phyloP scores from a whole-genome alignment of 2,113 vertebrate species.

The Saccopteryx leptura region DNA sequence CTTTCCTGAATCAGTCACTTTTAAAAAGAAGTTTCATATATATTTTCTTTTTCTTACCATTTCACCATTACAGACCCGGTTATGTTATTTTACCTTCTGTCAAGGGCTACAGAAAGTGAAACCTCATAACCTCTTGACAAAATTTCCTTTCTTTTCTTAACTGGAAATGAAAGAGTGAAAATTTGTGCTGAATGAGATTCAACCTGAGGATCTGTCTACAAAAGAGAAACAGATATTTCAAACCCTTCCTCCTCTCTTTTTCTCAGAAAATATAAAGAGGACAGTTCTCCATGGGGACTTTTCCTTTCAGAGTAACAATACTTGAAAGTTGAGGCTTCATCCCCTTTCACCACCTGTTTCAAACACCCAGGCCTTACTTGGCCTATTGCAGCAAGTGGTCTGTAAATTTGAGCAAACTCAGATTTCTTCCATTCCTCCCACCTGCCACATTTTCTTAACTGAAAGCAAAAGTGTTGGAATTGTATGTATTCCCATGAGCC shows the following conservation, averaged over 20 bases:
- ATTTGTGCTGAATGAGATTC: constrained; percentile 77
- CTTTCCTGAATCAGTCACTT: constrained; percentile 7
- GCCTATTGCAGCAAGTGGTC: constrained; percentile 62
- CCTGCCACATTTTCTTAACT: constrained; percentile 76
- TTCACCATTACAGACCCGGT: constrained; percentile 15
- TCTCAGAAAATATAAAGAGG: constrained; percentile 71
- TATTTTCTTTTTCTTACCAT: not conserved
- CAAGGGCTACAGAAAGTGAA: constrained; percentile 64
- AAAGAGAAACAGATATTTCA: constrained; percentile 76
- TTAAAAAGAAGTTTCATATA: not conserved
- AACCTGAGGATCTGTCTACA: constrained; percentile 76
- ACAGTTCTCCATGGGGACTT: constrained; percentile 82
- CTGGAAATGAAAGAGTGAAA: constrained; percentile 78
- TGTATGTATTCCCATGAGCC: constrained; percentile 66
- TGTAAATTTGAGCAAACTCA: constrained; percentile 64
- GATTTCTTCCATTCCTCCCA: constrained; percentile 72
- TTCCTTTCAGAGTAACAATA: constrained; percentile 69
- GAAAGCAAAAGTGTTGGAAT: constrained; percentile 70
- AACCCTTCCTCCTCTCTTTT: constrained; percentile 68
- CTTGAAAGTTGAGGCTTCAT: constrained; percentile 74
- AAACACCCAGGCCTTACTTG: constrained; percentile 45
- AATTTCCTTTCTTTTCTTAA: constrained; percentile 73
- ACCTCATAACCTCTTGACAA: constrained; percentile 76
- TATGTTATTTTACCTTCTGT: constrained; percentile 59
- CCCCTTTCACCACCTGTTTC: constrained; percentile 70